Evolutionary conservation across 1,140 invertebrate species (phyloP).

Genomic region (Phymorhynchus buccinoides): DNA sequence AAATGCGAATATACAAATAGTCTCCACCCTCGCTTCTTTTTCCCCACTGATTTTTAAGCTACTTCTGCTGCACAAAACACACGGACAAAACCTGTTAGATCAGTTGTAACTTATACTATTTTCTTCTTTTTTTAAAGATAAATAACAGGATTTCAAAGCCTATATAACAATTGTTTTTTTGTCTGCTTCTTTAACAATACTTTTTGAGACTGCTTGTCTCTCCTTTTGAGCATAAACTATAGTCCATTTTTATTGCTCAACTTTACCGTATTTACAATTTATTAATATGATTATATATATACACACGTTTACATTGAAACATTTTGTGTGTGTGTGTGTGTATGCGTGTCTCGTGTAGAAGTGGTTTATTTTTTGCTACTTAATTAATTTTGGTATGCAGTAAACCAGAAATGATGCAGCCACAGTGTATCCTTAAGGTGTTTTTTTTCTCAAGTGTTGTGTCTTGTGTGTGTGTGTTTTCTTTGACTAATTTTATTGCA

Average conservation of each 20-base stretch:
- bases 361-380: constrained; percentile 36
- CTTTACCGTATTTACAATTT: constrained; percentile 10
- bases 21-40: not conserved
- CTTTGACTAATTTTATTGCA: not conserved
- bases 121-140: not conserved
- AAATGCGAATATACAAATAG: no score
- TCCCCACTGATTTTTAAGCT: not conserved
- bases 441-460: not conserved
- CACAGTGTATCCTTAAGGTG: not conserved
- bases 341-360: not conserved
- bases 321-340: constrained; percentile 9
- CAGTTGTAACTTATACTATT: constrained; percentile 7
- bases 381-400: constrained; percentile 21
- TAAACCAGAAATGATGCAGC: not conserved
- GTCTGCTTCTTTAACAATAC: constrained; percentile 8
- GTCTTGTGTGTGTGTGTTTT: not conserved
- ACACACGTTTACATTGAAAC: constrained; percentile 25
- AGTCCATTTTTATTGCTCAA: constrained; percentile 36
- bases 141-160: not conserved
- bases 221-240: constrained; percentile 34
- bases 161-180: not conserved
- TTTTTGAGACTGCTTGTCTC: constrained; percentile 32
- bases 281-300: constrained; percentile 23
- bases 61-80: not conserved
- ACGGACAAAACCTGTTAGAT: not conserved